A percentile compares a stretch with the other conserved stretches of the same genome.
phyloP scores from a whole-genome alignment of 2,797 vertebrate species.

The Crenichthys baileyi region DNA sequence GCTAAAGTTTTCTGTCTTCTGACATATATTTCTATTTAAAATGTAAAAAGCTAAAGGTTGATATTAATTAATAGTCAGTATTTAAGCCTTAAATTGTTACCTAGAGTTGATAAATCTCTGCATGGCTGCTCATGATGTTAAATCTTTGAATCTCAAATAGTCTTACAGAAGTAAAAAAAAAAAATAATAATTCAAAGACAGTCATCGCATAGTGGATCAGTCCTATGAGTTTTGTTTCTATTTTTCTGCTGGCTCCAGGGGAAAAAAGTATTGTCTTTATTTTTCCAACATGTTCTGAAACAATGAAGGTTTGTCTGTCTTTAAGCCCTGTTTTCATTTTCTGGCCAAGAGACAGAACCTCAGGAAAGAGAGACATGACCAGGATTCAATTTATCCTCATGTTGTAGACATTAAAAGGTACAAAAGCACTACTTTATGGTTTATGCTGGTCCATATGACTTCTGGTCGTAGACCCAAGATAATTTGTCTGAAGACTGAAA shows the following conservation, averaged over 20 bases:
- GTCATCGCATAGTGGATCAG: slow-evolving; percentile 20
- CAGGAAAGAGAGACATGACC: slow-evolving; percentile 22
- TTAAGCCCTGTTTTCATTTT: slow-evolving; percentile 50
- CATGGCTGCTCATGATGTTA: not conserved
- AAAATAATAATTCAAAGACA: slow-evolving; percentile 8
- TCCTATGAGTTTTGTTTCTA: not conserved
- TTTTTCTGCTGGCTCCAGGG: slow-evolving; percentile 3
- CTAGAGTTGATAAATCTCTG: not conserved
- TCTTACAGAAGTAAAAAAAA: slow-evolving; percentile 8
- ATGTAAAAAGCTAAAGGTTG: not conserved
- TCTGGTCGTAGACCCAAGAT: not conserved
- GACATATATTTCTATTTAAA: not conserved
- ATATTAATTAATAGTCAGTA: not conserved
- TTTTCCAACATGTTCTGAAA: slow-evolving; percentile 60
- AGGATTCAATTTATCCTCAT: slow-evolving; percentile 26
- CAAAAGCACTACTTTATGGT: too few relatives aligned
- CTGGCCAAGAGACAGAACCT: slow-evolving; percentile 17
- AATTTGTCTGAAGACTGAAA: not conserved
- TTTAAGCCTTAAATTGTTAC: not conserved
- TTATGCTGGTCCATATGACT: not conserved
- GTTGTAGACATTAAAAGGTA: not conserved
- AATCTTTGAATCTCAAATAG: not conserved
- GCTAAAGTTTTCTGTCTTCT: not conserved
- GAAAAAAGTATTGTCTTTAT: slow-evolving; percentile 34
- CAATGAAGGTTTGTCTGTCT: slow-evolving; percentile 59